Base-by-base conservation (phyloP, 2,888 invertebrate species). In the Villa cingulata region DNA sequence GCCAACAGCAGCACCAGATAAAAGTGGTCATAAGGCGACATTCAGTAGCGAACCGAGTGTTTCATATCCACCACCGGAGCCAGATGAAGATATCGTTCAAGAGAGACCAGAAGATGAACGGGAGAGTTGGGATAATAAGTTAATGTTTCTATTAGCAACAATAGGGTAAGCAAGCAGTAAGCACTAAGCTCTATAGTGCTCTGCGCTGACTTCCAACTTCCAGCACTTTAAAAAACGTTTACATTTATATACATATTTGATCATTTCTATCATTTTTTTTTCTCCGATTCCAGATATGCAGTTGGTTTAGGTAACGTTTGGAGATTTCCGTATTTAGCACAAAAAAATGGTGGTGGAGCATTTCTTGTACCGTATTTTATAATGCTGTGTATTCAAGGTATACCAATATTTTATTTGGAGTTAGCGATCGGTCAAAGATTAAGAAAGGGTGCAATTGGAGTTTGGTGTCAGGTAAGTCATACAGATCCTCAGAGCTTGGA, bases 331-430 rank as follows among this genome's bases (percentile, higher is more conserved):
- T 94, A 94, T 68, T 72, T 94, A 55, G 91, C 92, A 0, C 92
- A 94, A 64, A 92, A 92, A 66, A 91, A 91, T 61, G 92, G 92
- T 1, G 92, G 92, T 48, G 92, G 95, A 19, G 95, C 95, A n/a
- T 96, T 96, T 65, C 72, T 96, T 52, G 92, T 96, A 57, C 95
- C 95, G 0, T 96, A 95, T 70, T 86, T 94, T 62, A 86, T 95
- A 54, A 95, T 95, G 92, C 68, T 94, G 62, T 83, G 86, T 20
- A 81, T 94, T 53, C 92, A 94, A 65, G 96, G 95, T 1, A 87
- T 96, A 58, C 96, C 95, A 1, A 89, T 96, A 62, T 92, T 96
- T 71, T 94, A 94, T 66, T 74, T 96, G 66, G 96, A 96, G 70
- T 72, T 96, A 62, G 95, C 94, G 2, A 88, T 96, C 51, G 96